These are phyloP conservation scores for Atherinomorus stipes DNA, from an alignment of 2,113 vertebrate genomes.

Conservation along the genomic window DNA sequence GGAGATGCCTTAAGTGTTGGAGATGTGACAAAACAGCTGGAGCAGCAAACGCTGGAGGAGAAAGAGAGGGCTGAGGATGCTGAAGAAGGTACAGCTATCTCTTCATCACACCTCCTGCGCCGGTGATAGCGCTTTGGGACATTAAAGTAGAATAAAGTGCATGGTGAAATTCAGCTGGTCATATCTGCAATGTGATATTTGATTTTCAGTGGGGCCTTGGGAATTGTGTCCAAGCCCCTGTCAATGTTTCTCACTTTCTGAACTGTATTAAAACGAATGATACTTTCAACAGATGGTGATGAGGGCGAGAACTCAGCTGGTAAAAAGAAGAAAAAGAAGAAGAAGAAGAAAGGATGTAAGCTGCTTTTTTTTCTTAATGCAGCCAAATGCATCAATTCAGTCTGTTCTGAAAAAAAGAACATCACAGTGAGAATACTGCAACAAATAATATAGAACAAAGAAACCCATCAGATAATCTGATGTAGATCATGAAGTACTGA, in stretches of 20 bases:
- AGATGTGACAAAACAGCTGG: conserved; percentile 89
- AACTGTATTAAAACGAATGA: conserved; percentile 58
- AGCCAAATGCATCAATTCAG: neutral
- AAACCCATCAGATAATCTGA: too few relatives aligned
- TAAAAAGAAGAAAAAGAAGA: conserved; percentile 83
- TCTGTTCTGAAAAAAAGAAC: neutral
- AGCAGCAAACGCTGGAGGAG: conserved; percentile 90
- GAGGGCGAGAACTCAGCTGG: conserved; percentile 77
- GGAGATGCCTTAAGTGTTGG: conserved; percentile 78
- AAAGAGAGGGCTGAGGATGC: conserved; percentile 92
- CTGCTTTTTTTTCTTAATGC: neutral
- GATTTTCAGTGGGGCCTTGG: conserved; percentile 46
- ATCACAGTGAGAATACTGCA: too few relatives aligned
- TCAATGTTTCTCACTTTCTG: conserved; percentile 56
- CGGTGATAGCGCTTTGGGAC: conserved; percentile 12
- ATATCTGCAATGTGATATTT: conserved; percentile 52
- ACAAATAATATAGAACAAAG: too few relatives aligned
- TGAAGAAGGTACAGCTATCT: conserved; percentile 86
- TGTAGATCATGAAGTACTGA: too few relatives aligned
- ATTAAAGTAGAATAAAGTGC: conserved; percentile 21
- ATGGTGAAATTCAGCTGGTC: conserved; percentile 16
- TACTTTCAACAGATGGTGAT: conserved; percentile 78
- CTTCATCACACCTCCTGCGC: conserved; percentile 24
- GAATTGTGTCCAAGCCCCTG: conserved; percentile 41
- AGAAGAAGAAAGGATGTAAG: conserved; percentile 83